These are phyloP conservation scores for Aix galericulata DNA, from an alignment of 2,113 vertebrate species.

Conservation along the genomic window DNA sequence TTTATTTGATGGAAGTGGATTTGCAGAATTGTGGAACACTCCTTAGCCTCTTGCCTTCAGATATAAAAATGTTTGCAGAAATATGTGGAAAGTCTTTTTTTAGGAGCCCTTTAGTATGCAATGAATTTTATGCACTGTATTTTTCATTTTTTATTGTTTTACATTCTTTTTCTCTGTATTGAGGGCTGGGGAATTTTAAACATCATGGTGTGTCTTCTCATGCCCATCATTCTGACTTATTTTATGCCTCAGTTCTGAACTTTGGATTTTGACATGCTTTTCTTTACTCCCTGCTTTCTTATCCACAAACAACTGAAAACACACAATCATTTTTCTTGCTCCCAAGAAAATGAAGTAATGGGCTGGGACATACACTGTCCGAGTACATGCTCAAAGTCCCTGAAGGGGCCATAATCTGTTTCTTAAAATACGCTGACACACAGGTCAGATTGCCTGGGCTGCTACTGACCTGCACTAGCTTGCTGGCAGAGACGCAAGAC, in stretches of 20 bases:
- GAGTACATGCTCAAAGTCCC: not conserved
- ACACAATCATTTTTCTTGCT: not conserved
- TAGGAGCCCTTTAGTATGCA: constrained; percentile 12
- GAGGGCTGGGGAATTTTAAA: not conserved
- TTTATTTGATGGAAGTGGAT: constrained; percentile 60
- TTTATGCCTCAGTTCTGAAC: not conserved
- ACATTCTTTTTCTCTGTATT: not conserved
- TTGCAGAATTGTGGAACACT: constrained; percentile 27
- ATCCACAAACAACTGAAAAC: not conserved
- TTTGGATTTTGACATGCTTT: not conserved
- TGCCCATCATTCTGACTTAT: not conserved
- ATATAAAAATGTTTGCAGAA: constrained; percentile 51
- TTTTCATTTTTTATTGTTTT: constrained; percentile 32
- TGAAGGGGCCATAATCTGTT: not conserved
- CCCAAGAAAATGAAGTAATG: not conserved
- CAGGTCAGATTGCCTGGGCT: not conserved
- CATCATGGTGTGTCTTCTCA: not conserved
- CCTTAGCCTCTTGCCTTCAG: constrained; percentile 35
- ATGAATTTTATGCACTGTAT: constrained; percentile 30
- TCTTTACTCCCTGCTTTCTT: not conserved
- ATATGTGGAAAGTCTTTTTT: constrained; percentile 42
- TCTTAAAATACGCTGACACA: not conserved
- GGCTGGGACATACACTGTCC: rapidly evolving
- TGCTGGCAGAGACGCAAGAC: not conserved
- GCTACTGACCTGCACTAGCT: not conserved